Percentiles rank a stretch among this genome's conserved stretches.
Conservation (phyloP, 2,113 vertebrate species). For the Danio rerio region GRCz12tu NC_133176.1:45301001-45301500, state of each 20-base stretch:
- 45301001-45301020: neutral
- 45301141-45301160: constrained; percentile 6
- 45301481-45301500: neutral
- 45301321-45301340: constrained; percentile 5
- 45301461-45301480: neutral
- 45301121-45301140: neutral
- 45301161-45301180: constrained; percentile 25
- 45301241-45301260: constrained; percentile 35
- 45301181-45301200: constrained; percentile 1
- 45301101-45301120: neutral
- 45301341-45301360: neutral
- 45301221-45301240: constrained; percentile 18
- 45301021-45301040: neutral
- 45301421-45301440: neutral
- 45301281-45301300: constrained; percentile 17
- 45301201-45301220: constrained; percentile 38
- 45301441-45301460: neutral
- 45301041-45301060: neutral
- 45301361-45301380: neutral
- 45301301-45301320: constrained; percentile 8
- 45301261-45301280: constrained; percentile 38
- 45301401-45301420: neutral
- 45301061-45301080: constrained; percentile 6
- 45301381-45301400: neutral
- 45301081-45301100: neutral